Base-by-base conservation (phyloP, 1,140 invertebrate species). In the Drosophila ambigua region DNA sequence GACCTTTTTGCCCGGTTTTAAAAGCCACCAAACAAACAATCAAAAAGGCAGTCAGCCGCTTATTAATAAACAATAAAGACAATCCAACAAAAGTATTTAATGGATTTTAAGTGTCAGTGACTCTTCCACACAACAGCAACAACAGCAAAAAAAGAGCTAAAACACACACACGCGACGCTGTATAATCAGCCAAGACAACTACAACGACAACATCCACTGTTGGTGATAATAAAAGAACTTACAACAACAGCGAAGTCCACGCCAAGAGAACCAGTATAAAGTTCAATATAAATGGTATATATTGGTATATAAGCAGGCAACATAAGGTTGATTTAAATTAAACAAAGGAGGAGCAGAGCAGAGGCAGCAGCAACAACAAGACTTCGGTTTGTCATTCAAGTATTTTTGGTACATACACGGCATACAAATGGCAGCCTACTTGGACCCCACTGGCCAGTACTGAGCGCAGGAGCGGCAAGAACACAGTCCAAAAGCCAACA, bases 161-260 rank as follows among this genome's bases (percentile, higher is more conserved):
- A 35, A 63, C 45, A 65, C 31, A 51, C 57, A 77, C 82, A 79
- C 79, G 41, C 78, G 71, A 63, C 61, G 52, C 82, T 68, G 71
- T 87, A 85, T 85, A 87, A 87, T 87, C 82, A 85, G 59, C 67
- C 65, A 80, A 85, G 39, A 75, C 31, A 31, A 31, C 31, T 0
- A 67, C 79, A 76, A 63, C 50, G 51, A 75, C 76, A 52, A 52
- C 51, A 35, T 5, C 51, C 6, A 39, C 20, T 67, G 46, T 49
- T 77, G 76, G 72, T 88, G 84, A 90, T 89, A 90, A 89, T 89
- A 89, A 89, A 89, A 89, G 85, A 89, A 89, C 80, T 85, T 88
- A 88, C 84, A 89, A 88, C 79, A 88, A 84, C 35, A 80, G 54
- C 55, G 54, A 53, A 35, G 51, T 23, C 64, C 60, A 72, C 64